Evolutionary conservation across 2,797 vertebrate genomes (phyloP).

Genomic region (Malurus leucopterus): DNA sequence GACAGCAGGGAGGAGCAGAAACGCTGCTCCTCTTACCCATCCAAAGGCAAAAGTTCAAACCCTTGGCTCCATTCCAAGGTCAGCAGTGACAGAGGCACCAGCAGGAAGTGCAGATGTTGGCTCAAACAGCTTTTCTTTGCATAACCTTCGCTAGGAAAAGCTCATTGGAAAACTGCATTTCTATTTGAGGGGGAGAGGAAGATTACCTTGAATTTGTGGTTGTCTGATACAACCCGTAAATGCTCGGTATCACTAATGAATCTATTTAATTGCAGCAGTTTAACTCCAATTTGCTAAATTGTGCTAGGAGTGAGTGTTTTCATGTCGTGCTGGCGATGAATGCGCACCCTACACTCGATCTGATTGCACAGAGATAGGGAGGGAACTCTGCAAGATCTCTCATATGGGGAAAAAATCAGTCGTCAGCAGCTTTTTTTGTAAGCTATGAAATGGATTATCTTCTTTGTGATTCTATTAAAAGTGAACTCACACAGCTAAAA

Average conservation of each 20-base stretch:
- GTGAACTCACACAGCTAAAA: slow-evolving; percentile 23
- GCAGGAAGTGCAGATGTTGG: neutral
- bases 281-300: neutral
- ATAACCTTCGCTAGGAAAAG: neutral
- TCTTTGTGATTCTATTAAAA: slow-evolving; percentile 11
- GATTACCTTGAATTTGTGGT: neutral
- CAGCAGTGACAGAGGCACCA: neutral
- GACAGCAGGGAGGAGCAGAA: slow-evolving; percentile 42
- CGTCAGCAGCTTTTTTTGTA: slow-evolving; percentile 21
- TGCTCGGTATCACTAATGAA: neutral
- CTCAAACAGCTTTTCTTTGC: neutral
- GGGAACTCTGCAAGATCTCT: neutral
- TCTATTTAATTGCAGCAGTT: neutral
- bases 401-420: neutral
- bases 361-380: neutral
- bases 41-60: slow-evolving; percentile 51
- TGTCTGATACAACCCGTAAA: neutral
- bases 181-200: neutral
- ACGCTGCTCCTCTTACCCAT: slow-evolving; percentile 5
- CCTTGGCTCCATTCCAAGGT: slow-evolving; percentile 11
- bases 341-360: neutral
- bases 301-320: neutral
- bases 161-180: neutral
- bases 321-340: neutral
- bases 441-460: slow-evolving; percentile 11